phyloP scores from a whole-genome alignment of 2,888 invertebrate genomes.

The Habroteleia sp. region DNA sequence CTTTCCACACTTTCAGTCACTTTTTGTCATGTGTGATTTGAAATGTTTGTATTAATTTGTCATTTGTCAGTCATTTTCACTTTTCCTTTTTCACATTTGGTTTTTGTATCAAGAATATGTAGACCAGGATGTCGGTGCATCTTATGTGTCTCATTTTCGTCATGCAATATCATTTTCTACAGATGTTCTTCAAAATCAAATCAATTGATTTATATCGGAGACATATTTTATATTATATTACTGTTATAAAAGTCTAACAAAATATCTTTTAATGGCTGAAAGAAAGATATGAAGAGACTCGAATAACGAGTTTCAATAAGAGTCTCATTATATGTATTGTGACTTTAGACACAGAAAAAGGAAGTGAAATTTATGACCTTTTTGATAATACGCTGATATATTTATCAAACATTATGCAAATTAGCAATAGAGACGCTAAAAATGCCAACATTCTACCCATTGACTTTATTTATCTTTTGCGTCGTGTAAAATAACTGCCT shows the following conservation, averaged over 20 bases:
- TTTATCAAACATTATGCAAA: too few relatives aligned
- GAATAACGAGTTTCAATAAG: too few relatives aligned
- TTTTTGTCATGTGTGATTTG: conserved; percentile 9
- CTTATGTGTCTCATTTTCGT: conserved; percentile 33
- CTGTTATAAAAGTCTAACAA: conserved; percentile 24
- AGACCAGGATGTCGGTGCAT: conserved; percentile 30
- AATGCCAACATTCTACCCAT: too few relatives aligned
- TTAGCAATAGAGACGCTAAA: too few relatives aligned
- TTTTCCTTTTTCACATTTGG: conserved; percentile 28
- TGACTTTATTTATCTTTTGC: too few relatives aligned
- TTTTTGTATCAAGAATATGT: conserved; percentile 50
- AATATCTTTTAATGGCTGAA: conserved; percentile 8
- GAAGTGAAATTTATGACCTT: too few relatives aligned
- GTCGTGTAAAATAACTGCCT: too few relatives aligned
- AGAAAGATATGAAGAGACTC: neutral
- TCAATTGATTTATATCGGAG: conserved; percentile 30
- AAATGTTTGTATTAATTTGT: conserved; percentile 39
- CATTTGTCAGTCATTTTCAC: conserved; percentile 48
- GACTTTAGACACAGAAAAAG: too few relatives aligned
- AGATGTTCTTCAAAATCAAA: conserved; percentile 41
- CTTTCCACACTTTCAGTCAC: too few relatives aligned
- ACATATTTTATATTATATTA: conserved; percentile 41
- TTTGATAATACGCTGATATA: too few relatives aligned
- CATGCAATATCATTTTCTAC: conserved; percentile 47
- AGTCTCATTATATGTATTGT: too few relatives aligned